Conservation (phyloP, 2,797 vertebrate genomes). For the Lophura swinhoii region DNA sequence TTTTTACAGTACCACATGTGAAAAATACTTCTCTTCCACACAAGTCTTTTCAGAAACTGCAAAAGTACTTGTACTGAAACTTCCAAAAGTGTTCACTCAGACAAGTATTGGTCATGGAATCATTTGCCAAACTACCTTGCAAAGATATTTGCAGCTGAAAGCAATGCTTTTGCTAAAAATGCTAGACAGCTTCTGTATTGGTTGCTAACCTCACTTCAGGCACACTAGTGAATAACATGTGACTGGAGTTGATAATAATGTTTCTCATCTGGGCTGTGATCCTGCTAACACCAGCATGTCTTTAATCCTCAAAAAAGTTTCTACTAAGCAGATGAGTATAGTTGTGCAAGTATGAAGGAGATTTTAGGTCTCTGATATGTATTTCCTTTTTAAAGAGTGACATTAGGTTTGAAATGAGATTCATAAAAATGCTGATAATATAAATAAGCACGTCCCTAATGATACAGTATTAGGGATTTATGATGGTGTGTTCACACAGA, state of each 20-base stretch:
- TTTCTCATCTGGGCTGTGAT: neutral
- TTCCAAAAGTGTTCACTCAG: neutral
- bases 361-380: neutral
- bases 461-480: neutral
- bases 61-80: neutral
- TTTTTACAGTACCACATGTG: neutral
- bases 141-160: neutral
- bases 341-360: neutral
- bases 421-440: neutral
- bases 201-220: neutral
- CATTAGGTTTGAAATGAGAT: neutral
- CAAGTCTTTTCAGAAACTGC: neutral
- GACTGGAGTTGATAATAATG: neutral
- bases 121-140: neutral
- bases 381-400: neutral
- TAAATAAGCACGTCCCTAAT: neutral
- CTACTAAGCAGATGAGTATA: neutral
- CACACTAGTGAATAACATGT: neutral
- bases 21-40: neutral
- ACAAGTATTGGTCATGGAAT: neutral
- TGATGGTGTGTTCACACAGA: neutral
- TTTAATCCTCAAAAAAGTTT: neutral
- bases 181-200: neutral
- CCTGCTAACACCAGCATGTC: neutral
- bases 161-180: neutral